Base-by-base conservation (phyloP, 1,140 invertebrate genomes). In the Mycetomoellerius zeteki region DNA sequence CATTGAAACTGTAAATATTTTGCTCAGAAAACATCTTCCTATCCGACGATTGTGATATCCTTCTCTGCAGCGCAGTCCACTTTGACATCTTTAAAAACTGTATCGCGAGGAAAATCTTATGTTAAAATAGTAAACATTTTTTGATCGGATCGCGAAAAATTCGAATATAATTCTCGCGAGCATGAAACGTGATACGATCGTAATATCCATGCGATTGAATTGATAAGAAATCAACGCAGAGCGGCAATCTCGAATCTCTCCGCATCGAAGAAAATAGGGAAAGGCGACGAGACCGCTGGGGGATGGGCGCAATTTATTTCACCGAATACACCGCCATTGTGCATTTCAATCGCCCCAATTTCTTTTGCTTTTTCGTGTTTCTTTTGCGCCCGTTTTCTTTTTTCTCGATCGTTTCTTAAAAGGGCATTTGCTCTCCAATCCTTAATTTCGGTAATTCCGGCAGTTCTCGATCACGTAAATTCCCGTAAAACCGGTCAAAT, bases 141-240 rank as follows among this genome's bases (percentile, higher is more conserved):
- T 27, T 24, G n/a, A 47, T 33, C 12, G 27, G 19, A 54, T 37
- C n/a, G 14, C 30, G 69, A 75, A 50, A 73, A 75, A 84, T 73
- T 84, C 37, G 30, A 60, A 75, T 73, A 12, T 58, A 84, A 19
- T 43, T 62, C 27, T 75, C 21, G 65, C 54, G 47, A 56, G 52
- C 56, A 64, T 6, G 64, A 2, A 30, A 33, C 67, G 37, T 16
- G 88, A 64, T 87, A 85, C 56, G 30, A 56, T 65, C 58, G 89
- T 77, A 82, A 90, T 89, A 87, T 89, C 86, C 88, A 72, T 60
- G 85, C 58, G 76, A 89, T 87, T 75, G 72, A 86, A 89, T 86
- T 86, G 88, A 90, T 89, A 89, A 50, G 69, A 50, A n/a, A 19
- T 43, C 30, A 64, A 64, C 80, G 27, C 60, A 14, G 5, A n/a